Evolutionary conservation across 2,888 invertebrate genomes (phyloP), one percentile per base, ranked within the genome.

Genomic region (Iphiclides podalirius): DNA sequence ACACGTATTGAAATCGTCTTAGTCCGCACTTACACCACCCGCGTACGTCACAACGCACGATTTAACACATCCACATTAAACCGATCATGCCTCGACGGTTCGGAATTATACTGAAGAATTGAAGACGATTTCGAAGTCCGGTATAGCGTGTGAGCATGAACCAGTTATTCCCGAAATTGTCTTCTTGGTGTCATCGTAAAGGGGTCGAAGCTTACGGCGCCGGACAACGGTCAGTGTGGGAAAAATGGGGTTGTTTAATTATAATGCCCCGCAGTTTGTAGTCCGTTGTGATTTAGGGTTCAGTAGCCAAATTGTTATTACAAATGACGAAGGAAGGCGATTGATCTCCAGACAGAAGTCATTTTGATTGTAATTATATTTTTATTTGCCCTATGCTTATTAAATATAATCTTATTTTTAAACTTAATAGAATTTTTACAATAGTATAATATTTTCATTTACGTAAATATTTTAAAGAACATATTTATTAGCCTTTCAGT

Each of bases 131-230:
- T 45, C 49, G 33, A 37, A 47, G 14, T 65, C 70, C 74, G n/a
- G n/a, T n/a, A n/a, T n/a, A 69, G 49, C 68, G 59, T 78, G 77
- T 54, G 76, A 79, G 74, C 20, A 0, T 8, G 48, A 74, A 74
- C 75, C 49, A 63, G 73, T 75, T 73, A 59, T 55, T 49, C 40
- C 61, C 63, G 58, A 61, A 60, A 47, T 52, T 56, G 50, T 64
- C 56, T 60, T 64, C 62, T 39, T 52, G 67, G 70, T 69, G 69
- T 53, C 60, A 57, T 61, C 57, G 48, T 54, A 63, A 47, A 58
- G 55, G 67, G 72, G 66, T 64, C 57, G 53, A 57, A 61, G 46
- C 57, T 20, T 20, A 60, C n/a, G n/a, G 59, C 12, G 42, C 48
- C 63, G 70, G 71, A 64, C 73, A 64, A 42, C 56, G 72, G 71